phyloP scores from a whole-genome alignment of 2,888 invertebrate genomes.

The Dicyrtomina minuta region DNA sequence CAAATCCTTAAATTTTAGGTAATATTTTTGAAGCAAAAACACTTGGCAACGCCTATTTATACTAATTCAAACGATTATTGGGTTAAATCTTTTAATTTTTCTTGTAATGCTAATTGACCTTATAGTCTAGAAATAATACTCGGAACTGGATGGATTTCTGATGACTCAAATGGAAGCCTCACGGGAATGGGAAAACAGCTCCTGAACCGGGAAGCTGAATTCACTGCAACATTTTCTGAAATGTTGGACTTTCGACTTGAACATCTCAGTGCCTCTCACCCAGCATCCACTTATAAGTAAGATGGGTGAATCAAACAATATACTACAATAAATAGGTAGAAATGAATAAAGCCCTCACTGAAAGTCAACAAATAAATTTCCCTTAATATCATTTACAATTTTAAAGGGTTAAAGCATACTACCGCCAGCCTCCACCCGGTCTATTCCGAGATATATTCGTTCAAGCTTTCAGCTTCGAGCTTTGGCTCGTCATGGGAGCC shows the following conservation, averaged over 20 bases:
- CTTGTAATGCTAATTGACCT: no score
- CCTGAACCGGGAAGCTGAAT: background rate
- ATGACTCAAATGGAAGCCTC: background rate
- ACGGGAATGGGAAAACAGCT: conserved; percentile 1
- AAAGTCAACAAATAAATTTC: no score
- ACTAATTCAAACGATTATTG: no score
- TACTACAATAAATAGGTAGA: no score
- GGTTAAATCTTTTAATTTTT: no score
- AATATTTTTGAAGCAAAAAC: background rate
- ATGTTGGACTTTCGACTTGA: background rate
- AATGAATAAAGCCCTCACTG: no score
- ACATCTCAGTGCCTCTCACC: no score
- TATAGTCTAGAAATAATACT: background rate
- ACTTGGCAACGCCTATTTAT: no score
- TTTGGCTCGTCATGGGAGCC: background rate
- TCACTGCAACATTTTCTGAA: background rate
- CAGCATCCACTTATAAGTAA: no score
- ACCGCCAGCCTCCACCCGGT: background rate
- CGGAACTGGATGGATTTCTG: conserved; percentile 3
- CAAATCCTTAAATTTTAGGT: conserved; percentile 10
- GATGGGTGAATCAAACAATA: no score
- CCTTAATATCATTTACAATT: no score
- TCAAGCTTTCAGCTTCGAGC: background rate
- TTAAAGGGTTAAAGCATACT: conserved; percentile 1
- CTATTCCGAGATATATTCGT: background rate